Evolutionary conservation across 2,113 vertebrate genomes (phyloP).

Genomic region (Sclerurus mexicanus): DNA sequence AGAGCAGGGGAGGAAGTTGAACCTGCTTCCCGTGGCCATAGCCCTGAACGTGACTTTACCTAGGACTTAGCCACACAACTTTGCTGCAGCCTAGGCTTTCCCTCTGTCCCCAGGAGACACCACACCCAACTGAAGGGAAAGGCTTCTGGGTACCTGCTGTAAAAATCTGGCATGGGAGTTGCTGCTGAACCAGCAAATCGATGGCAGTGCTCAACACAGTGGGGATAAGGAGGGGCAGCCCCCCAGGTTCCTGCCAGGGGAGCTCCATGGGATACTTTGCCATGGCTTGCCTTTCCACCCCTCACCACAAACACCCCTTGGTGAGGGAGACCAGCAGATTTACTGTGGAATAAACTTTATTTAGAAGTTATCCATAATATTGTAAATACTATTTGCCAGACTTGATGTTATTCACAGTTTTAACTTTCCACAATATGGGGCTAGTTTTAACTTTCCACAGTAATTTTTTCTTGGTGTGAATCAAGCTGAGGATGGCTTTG

Average conservation of each 20-base stretch:
- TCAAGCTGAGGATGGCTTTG: neutral
- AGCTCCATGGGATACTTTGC: neutral
- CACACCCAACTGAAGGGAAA: neutral
- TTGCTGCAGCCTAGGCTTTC: neutral
- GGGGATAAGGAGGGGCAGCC: neutral
- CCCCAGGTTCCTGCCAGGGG: fast-evolving
- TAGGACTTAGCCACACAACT: neutral
- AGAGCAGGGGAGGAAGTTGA: conserved; percentile 23
- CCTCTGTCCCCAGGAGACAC: neutral
- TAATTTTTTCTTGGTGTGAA: fast-evolving
- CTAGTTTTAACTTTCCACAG: neutral
- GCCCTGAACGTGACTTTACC: neutral
- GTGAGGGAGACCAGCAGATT: neutral
- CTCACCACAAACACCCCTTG: neutral
- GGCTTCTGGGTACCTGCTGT: fast-evolving
- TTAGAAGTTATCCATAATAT: neutral
- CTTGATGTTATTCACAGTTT: fast-evolving
- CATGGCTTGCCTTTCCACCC: neutral
- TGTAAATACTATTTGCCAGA: neutral
- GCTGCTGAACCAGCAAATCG: neutral
- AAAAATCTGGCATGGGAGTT: neutral
- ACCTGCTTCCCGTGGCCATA: neutral
- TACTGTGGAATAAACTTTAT: neutral
- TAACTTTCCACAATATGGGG: neutral
- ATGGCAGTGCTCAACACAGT: fast-evolving